Evolutionary conservation across 1,140 invertebrate genomes (phyloP).

Genomic region (Drosophila willistoni): DNA sequence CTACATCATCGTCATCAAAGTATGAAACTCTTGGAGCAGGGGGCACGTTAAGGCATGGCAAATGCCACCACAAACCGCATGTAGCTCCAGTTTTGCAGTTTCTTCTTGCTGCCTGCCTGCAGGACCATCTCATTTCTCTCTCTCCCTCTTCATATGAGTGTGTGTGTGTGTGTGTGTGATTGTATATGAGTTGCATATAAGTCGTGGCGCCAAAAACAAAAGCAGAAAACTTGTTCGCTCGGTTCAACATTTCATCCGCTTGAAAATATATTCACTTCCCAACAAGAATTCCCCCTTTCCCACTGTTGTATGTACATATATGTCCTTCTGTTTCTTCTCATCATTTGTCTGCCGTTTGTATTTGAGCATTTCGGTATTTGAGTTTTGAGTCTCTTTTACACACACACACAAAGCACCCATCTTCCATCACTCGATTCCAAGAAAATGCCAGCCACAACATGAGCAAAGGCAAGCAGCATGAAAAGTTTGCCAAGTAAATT

Average conservation of each 20-base stretch:
- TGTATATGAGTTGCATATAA: conserved; percentile 47
- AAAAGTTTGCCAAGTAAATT: conserved; percentile 59
- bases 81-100: conserved; percentile 44
- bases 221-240: conserved; percentile 50
- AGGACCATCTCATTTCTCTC: conserved; percentile 25
- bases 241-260: conserved; percentile 75
- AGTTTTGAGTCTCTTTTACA: conserved; percentile 34
- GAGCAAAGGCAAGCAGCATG: conserved; percentile 9
- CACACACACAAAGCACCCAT: not conserved
- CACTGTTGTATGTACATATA: conserved; percentile 19
- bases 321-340: conserved; percentile 26
- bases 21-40: conserved; percentile 16
- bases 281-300: not conserved
- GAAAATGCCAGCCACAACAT: conserved; percentile 36
- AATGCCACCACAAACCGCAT: conserved; percentile 53
- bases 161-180: conserved; percentile 48
- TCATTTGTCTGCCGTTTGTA: conserved; percentile 66
- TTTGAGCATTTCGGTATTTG: conserved; percentile 65
- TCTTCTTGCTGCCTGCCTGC: conserved; percentile 15
- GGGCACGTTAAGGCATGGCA: conserved; percentile 30
- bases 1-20: conserved; percentile 19
- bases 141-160: conserved; percentile 36
- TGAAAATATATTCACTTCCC: conserved; percentile 70
- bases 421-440: not conserved
- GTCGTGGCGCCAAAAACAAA: conserved; percentile 70